Evolutionary conservation across 1,140 invertebrate genomes (phyloP).

Genomic region (Dinothrombium tinctorium): DNA sequence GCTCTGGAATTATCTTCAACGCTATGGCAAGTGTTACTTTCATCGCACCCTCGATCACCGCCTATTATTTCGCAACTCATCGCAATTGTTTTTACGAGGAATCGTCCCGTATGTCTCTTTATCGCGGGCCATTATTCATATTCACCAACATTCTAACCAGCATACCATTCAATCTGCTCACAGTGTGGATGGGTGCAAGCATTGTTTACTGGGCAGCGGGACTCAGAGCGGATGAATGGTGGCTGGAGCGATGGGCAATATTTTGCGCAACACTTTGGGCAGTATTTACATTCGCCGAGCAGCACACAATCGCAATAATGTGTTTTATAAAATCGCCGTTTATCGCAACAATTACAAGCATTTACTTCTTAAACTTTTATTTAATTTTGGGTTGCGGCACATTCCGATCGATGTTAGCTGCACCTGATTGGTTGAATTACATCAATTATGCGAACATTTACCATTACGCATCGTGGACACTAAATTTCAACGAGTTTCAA

Average conservation of each 20-base stretch:
- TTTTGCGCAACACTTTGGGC: conserved; percentile 33
- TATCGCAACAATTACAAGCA: conserved; percentile 42
- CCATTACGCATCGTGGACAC: conserved; percentile 43
- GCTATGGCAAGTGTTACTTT: conserved; percentile 49
- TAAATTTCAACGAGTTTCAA: conserved; percentile 36
- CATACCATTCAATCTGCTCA: conserved; percentile 50
- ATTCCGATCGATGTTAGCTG: conserved; percentile 34
- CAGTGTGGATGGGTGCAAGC: conserved; percentile 34
- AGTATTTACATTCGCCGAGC: conserved; percentile 41
- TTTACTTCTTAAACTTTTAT: conserved; percentile 44
- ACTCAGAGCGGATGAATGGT: conserved; percentile 7
- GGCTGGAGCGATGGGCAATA: conserved; percentile 14
- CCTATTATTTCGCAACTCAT: conserved; percentile 42
- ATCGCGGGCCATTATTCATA: conserved; percentile 55
- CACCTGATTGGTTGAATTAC: conserved; percentile 53
- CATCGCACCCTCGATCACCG: conserved; percentile 42
- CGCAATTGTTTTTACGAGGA: conserved; percentile 74
- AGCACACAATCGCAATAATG: conserved; percentile 51
- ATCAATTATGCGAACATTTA: conserved; percentile 49
- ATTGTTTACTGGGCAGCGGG: conserved; percentile 40
- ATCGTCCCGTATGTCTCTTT: conserved; percentile 48
- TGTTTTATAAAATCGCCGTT: conserved; percentile 52
- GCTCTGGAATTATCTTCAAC: conserved; percentile 56
- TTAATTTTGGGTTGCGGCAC: conserved; percentile 49
- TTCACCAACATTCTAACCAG: conserved; percentile 50